Evolutionary conservation across 2,113 vertebrate species (phyloP), one percentile per base, ranked within the genome.

Genomic region (Calyptomena viridis): DNA sequence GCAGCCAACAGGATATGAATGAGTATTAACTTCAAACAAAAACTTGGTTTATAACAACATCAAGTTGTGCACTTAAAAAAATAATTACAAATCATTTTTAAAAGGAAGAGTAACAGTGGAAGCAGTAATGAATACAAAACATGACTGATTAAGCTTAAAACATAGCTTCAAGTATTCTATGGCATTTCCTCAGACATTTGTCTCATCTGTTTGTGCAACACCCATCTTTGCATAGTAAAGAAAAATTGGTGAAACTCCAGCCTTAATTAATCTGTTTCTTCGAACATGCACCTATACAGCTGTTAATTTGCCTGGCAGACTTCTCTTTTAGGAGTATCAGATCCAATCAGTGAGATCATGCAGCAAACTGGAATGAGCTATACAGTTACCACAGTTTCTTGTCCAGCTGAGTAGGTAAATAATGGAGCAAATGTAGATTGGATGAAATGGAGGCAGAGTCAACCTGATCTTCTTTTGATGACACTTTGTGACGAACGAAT

Each of bases 191-290:
- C 94, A 95, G 95, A 97, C 80, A 84, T 69, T 89, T 92, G 90
- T 96, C 96, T 97, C 96, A 97, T 97, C 97, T 98, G 88, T 98
- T 98, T 99, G 99, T 99, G 98, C 98, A 99, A 98, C 98, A 98
- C 98, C 97, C 98, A 98, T 98, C 97, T 98, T 99, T 99, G 99
- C 99, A 99, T 99, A 99, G 99, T 99, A 98, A 98, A 99, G 98
- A 98, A 98, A 98, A 98, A 97, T 98, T 75, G 90, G 95, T 96
- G 94, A 81, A 96, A 97, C 85, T 95, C 95, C 95, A 97, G 94
- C 94, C 96, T 94, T 96, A 84, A 55, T 89, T 95, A 95, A 93
- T 93, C 96, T 81, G 49, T 93, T 96, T 94, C 95, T 97, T 93
- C 97, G 96, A 97, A 98, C 99, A 99, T 99, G 99, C 99, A 99